Evolutionary conservation across 2,888 invertebrate genomes (phyloP).

Genomic region (Eupeodes luniger): DNA sequence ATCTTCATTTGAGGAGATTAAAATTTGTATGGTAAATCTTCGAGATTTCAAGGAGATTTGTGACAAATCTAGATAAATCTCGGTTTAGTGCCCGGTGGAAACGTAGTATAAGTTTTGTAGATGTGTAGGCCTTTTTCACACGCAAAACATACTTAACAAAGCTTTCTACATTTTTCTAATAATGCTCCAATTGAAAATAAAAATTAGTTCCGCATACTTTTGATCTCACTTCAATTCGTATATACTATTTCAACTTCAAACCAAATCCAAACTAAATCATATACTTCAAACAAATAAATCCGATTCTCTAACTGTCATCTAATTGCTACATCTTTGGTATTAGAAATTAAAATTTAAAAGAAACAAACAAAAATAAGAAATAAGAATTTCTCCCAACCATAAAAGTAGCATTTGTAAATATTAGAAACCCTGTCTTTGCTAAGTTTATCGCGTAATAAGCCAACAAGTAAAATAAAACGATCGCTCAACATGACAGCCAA

Average conservation of each 20-base stretch:
- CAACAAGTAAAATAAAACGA: conserved; percentile 46
- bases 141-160: background rate
- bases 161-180: background rate
- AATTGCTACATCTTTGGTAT: conserved; percentile 50
- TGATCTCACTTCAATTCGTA: conserved; percentile 17
- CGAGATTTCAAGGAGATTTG: no score
- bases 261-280: background rate
- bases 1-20: no score
- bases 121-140: no score
- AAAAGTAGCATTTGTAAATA: conserved; percentile 28
- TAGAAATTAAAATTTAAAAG: conserved; percentile 37
- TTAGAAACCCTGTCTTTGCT: conserved; percentile 59
- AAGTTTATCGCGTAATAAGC: conserved; percentile 57
- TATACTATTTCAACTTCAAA: background rate
- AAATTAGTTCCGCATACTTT: conserved; percentile 41
- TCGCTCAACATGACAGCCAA: conserved; percentile 22
- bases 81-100: no score
- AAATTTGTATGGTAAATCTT: no score
- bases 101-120: no score
- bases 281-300: conserved; percentile 20
- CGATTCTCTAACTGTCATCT: conserved; percentile 48
- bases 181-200: conserved; percentile 23
- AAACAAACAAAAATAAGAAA: background rate
- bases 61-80: no score
- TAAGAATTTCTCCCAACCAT: conserved; percentile 67